These are phyloP conservation scores for Entosphenus tridentatus DNA, from an alignment of 2,113 vertebrate genomes.

Conservation along the genomic window DNA sequence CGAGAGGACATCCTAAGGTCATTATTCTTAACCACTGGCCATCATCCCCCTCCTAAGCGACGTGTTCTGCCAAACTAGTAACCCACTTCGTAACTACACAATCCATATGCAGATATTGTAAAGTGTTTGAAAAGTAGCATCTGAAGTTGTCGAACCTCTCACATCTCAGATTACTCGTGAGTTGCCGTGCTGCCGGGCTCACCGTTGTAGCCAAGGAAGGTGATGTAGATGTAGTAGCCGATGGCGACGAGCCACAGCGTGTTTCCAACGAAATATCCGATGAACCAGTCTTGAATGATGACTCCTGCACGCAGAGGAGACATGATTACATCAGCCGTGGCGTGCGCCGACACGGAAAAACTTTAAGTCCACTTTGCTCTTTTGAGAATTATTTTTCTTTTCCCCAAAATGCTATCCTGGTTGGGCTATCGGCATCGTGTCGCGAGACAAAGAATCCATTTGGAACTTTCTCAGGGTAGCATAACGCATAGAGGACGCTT, in stretches of 20 bases:
- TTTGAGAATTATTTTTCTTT: too few species aligned
- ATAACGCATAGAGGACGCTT: too few species aligned
- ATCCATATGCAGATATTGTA: neutral
- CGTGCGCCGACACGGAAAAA: too few species aligned
- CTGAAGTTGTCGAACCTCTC: neutral
- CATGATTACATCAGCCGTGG: neutral
- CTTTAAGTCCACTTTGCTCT: too few species aligned
- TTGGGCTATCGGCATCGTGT: too few species aligned
- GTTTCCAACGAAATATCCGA: slow-evolving; percentile 49
- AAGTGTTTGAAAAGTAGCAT: neutral
- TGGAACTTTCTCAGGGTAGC: too few species aligned
- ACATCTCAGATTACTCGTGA: neutral
- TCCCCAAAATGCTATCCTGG: too few species aligned
- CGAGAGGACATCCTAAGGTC: too few species aligned
- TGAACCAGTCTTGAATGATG: slow-evolving; percentile 40
- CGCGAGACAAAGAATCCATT: too few species aligned
- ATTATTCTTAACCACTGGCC: too few species aligned
- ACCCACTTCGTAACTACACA: slow-evolving; percentile 21
- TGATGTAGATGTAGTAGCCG: slow-evolving; percentile 83
- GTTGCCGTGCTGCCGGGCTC: slow-evolving; percentile 15
- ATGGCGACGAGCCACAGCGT: slow-evolving; percentile 74
- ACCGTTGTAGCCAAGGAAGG: slow-evolving; percentile 92
- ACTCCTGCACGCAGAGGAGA: slow-evolving; percentile 37
- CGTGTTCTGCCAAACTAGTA: slow-evolving; percentile 79
- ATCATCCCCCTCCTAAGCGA: slow-evolving; percentile 19